These are phyloP conservation scores for Drosophila kohkoa DNA, from an alignment of 1,140 invertebrate species.

Conservation along the genomic window DNA sequence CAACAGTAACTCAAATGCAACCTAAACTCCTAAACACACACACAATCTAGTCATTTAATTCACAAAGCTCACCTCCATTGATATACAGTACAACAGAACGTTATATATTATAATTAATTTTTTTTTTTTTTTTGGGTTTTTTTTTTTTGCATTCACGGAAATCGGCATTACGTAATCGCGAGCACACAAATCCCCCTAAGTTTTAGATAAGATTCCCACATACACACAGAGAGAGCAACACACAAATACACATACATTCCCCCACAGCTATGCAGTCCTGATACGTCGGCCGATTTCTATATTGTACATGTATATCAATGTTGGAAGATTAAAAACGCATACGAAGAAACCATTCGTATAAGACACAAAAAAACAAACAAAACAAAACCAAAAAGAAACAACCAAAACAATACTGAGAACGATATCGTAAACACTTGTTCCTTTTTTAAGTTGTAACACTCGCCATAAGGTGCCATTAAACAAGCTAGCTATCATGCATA, in stretches of 20 bases:
- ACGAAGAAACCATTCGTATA: neutral
- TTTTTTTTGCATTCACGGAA: neutral
- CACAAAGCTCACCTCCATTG: neutral
- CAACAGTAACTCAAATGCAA: slow-evolving; percentile 19
- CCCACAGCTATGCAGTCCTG: neutral
- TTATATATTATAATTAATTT: too few relatives aligned
- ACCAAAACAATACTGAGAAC: neutral
- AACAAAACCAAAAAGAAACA: neutral
- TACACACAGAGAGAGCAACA: neutral
- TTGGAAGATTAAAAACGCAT: neutral
- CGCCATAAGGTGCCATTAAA: slow-evolving; percentile 38
- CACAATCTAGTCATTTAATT: slow-evolving; percentile 39
- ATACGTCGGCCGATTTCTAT: too few relatives aligned
- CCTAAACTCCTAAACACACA: slow-evolving; percentile 5
- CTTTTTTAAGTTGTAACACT: slow-evolving; percentile 37
- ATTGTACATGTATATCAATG: neutral
- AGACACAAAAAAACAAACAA: neutral
- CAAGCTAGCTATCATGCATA: neutral
- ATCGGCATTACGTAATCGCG: slow-evolving; percentile 9
- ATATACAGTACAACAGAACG: neutral
- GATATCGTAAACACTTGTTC: slow-evolving; percentile 38
- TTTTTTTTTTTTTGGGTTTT: too few relatives aligned
- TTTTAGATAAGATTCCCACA: neutral
- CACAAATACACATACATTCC: slow-evolving; percentile 4
- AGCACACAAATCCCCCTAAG: neutral